A percentile compares a stretch with the other conserved stretches of the same genome.
These are phyloP conservation scores for Potamarius usumacintae DNA, from an alignment of 2,113 vertebrate genomes.

Conservation along the genomic window DNA sequence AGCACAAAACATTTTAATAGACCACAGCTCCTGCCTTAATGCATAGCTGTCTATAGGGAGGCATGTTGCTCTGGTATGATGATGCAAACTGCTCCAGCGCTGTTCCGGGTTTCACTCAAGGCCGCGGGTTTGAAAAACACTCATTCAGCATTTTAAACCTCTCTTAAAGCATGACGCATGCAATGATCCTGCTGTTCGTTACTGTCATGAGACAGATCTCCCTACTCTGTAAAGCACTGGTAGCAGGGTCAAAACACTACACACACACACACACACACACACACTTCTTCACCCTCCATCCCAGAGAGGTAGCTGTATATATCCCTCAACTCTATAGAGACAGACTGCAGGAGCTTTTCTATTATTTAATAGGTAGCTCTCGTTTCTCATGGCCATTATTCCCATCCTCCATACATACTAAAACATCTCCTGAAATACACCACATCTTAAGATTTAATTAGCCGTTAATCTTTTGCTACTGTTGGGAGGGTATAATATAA, in stretches of 20 bases:
- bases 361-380: constrained; percentile 37
- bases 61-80: constrained; percentile 1
- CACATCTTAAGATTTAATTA: constrained; percentile 45
- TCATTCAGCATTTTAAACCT: constrained; percentile 28
- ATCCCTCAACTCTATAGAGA: constrained; percentile 14
- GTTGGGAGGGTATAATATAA: constrained; percentile 25
- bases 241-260: neutral
- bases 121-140: constrained; percentile 20
- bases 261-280: neutral
- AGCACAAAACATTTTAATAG: neutral
- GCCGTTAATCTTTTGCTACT: constrained; percentile 33
- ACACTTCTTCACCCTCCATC: neutral
- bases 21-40: neutral
- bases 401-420: constrained; percentile 26
- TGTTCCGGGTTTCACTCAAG: neutral
- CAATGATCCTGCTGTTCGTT: constrained; percentile 30
- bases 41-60: neutral
- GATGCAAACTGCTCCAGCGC: neutral
- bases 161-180: neutral
- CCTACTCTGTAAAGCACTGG: constrained; percentile 3
- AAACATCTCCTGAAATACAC: constrained; percentile 17
- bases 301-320: constrained; percentile 9
- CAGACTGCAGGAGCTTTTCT: constrained; percentile 30
- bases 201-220: constrained; percentile 28
- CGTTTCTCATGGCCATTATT: constrained; percentile 27